phyloP scores from a whole-genome alignment of 1,140 invertebrate species.

The Alviniconcha marisindica region DNA sequence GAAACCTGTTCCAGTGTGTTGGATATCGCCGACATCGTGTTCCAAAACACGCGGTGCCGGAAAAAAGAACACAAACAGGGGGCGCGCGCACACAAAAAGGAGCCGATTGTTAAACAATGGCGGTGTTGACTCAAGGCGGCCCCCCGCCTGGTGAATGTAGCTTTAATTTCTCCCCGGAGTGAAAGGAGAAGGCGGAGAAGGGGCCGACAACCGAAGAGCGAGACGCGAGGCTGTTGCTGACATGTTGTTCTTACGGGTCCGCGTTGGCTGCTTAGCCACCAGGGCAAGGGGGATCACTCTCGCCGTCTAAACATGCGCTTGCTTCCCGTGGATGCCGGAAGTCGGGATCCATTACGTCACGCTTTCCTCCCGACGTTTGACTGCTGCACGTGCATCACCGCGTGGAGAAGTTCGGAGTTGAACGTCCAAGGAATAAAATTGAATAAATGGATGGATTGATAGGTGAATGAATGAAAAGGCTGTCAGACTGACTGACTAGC shows the following conservation, averaged over 20 bases:
- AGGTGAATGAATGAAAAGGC: too few species aligned
- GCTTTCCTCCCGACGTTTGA: too few species aligned
- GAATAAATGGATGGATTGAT: too few species aligned
- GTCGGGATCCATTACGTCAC: conserved; percentile 18
- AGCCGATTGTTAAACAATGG: conserved; percentile 24
- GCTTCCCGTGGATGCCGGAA: conserved; percentile 24
- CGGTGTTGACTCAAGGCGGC: conserved; percentile 2
- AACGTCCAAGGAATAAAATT: too few species aligned
- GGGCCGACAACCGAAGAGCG: neutral
- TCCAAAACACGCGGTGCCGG: neutral
- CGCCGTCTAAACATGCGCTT: conserved; percentile 20
- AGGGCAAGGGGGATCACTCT: conserved; percentile 25
- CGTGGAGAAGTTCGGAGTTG: too few species aligned
- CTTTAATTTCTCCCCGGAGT: conserved; percentile 29
- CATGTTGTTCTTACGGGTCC: neutral
- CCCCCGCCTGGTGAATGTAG: conserved; percentile 18
- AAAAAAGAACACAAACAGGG: neutral
- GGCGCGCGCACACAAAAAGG: neutral
- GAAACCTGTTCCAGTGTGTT: too few species aligned
- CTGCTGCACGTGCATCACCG: too few species aligned
- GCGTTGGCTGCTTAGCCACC: conserved; percentile 12
- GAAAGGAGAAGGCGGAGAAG: too few species aligned
- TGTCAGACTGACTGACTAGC: too few species aligned
- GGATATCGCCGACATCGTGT: neutral
- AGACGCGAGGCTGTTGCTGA: neutral